A percentile compares a stretch with the other conserved stretches of the same genome.
phyloP scores from a whole-genome alignment of 2,888 invertebrate species.

The Odiellus spinosus region DNA sequence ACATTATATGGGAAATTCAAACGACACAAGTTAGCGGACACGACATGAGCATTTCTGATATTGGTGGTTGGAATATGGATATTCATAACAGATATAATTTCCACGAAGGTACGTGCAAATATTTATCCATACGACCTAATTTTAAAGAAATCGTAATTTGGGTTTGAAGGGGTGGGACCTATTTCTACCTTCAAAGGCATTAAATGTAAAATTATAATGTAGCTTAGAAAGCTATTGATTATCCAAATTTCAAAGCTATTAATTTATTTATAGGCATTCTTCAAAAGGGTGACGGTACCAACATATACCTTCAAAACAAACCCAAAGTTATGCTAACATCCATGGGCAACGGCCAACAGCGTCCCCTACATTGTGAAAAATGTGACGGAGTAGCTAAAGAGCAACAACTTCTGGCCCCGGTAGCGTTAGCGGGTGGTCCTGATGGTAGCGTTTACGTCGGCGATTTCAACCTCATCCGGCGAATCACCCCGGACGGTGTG shows the following conservation, averaged over 20 bases:
- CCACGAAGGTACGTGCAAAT: conserved; percentile 56
- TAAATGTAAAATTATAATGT: too few relatives aligned
- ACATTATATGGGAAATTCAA: conserved; percentile 87
- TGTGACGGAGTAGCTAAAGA: conserved; percentile 51
- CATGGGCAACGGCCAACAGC: conserved; percentile 78
- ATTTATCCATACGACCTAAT: neutral
- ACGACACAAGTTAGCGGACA: conserved; percentile 86
- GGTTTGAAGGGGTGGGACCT: too few relatives aligned
- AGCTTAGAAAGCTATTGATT: too few relatives aligned
- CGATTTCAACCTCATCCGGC: conserved; percentile 83
- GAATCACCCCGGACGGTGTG: conserved; percentile 74
- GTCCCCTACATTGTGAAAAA: conserved; percentile 63
- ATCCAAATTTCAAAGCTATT: too few relatives aligned
- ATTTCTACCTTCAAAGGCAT: too few relatives aligned
- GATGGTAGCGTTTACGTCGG: conserved; percentile 95
- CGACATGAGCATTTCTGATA: conserved; percentile 89
- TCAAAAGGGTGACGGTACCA: conserved; percentile 93
- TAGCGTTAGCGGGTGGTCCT: conserved; percentile 81
- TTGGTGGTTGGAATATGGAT: conserved; percentile 94
- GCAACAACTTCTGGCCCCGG: conserved; percentile 74
- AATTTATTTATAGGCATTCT: conserved; percentile 50
- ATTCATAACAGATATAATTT: conserved; percentile 98
- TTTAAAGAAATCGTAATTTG: neutral
- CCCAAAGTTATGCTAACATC: conserved; percentile 51
- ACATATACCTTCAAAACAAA: conserved; percentile 81